Evolutionary conservation across 2,113 vertebrate species (phyloP).

Genomic region (Limnothrissa miodon): DNA sequence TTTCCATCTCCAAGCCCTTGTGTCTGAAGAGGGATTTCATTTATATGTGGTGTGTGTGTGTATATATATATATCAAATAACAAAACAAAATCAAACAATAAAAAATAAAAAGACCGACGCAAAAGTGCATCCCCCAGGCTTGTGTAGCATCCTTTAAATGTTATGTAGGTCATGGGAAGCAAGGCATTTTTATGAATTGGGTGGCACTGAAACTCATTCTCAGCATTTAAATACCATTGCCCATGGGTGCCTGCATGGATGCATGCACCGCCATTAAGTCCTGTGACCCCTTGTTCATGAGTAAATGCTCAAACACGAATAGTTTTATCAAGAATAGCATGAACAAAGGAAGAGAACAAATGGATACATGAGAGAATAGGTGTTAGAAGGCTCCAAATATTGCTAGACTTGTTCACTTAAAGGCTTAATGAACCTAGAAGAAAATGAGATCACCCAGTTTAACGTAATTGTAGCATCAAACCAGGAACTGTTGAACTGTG

Average conservation of each 20-base stretch:
- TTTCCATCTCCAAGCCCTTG: neutral
- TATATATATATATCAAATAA: neutral
- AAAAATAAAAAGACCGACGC: neutral
- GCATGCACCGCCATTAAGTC: neutral
- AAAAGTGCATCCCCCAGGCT: neutral
- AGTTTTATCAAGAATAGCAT: neutral
- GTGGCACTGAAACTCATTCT: neutral
- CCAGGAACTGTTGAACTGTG: too few species aligned
- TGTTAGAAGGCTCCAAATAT: neutral
- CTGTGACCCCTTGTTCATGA: neutral
- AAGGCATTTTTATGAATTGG: neutral
- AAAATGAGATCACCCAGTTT: too few species aligned
- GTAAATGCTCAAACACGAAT: neutral
- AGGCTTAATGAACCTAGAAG: too few species aligned
- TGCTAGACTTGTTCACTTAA: neutral
- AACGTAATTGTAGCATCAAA: too few species aligned
- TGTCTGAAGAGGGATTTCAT: too few species aligned
- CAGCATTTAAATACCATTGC: neutral
- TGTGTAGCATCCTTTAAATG: neutral
- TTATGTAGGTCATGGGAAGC: neutral
- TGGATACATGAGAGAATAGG: neutral
- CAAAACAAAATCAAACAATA: neutral
- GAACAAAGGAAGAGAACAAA: neutral
- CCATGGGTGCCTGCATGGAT: neutral
- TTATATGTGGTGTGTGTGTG: too few species aligned